Percentiles rank a stretch among this genome's conserved stretches.
phyloP scores from a whole-genome alignment of 1,140 invertebrate species.

The Octopus bimaculoides region DNA sequence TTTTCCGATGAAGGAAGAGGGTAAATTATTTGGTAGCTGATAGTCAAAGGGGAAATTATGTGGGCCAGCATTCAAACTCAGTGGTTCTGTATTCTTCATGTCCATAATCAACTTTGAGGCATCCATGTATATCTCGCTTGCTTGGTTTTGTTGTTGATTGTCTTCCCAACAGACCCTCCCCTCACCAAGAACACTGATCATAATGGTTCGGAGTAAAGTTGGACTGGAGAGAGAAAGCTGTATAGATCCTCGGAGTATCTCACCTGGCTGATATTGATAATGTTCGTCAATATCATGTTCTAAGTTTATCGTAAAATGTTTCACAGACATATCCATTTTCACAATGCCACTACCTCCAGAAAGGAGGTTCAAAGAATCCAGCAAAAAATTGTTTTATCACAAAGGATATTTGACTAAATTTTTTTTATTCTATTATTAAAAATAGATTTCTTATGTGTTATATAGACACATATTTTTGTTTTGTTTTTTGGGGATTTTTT shows the following conservation, averaged over 20 bases:
- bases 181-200: constrained; percentile 41
- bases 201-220: constrained; percentile 33
- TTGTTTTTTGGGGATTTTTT: no score
- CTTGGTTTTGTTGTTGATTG: constrained; percentile 27
- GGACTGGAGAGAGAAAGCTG: constrained; percentile 23
- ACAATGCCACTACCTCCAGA: no score
- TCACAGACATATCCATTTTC: constrained; percentile 23
- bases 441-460: no score
- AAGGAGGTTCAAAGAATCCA: no score
- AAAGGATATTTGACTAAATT: no score
- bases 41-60: constrained; percentile 52
- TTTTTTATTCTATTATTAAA: no score
- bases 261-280: constrained; percentile 56
- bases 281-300: constrained; percentile 57
- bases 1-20: constrained; percentile 56
- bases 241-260: constrained; percentile 46
- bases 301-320: constrained; percentile 40
- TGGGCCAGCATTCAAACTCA: constrained; percentile 32
- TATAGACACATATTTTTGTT: no score
- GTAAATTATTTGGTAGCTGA: constrained; percentile 47
- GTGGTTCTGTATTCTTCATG: constrained; percentile 20
- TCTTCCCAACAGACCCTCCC: constrained; percentile 50
- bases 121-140: constrained; percentile 51
- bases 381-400: no score
- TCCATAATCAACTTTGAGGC: constrained; percentile 34